These are phyloP conservation scores for Chironomus striatipennis DNA, from an alignment of 1,140 invertebrate genomes.

Conservation along the genomic window DNA sequence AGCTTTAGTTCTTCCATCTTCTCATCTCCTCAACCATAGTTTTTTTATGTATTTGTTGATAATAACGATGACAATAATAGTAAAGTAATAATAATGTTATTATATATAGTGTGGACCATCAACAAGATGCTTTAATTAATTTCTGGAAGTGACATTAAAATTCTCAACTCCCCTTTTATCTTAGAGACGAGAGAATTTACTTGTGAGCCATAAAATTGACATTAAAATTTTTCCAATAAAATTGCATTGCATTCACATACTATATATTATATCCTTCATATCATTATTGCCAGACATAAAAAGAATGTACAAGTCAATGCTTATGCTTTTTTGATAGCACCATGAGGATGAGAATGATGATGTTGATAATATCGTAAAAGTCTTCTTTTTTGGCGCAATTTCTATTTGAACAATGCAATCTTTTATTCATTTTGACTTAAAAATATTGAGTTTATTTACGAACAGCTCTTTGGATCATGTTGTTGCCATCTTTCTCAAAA, in stretches of 20 bases:
- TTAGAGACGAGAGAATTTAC: not conserved
- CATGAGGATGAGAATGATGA: too few relatives aligned
- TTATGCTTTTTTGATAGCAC: not conserved
- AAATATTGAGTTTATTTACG: too few relatives aligned
- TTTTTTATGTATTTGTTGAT: conserved; percentile 1
- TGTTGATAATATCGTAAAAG: too few relatives aligned
- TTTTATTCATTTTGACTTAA: too few relatives aligned
- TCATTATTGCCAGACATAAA: not conserved
- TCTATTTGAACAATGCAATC: too few relatives aligned
- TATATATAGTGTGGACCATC: conserved; percentile 4
- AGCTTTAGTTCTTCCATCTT: not conserved
- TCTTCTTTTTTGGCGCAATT: too few relatives aligned
- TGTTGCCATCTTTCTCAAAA: too few relatives aligned
- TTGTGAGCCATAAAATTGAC: not conserved
- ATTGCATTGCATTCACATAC: conserved; percentile 5
- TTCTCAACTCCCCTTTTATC: not conserved
- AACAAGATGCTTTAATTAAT: conserved; percentile 14
- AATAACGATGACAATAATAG: conserved; percentile 8
- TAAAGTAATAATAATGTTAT: too few relatives aligned
- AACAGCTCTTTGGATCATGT: too few relatives aligned
- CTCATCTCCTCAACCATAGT: too few relatives aligned
- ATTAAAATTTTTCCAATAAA: not conserved
- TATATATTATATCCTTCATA: not conserved
- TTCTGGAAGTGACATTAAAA: conserved; percentile 13
- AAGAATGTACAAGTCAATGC: not conserved